Evolutionary conservation across 23 tunicate species (phyloP).

Genomic region (Ascidia mentula): DNA sequence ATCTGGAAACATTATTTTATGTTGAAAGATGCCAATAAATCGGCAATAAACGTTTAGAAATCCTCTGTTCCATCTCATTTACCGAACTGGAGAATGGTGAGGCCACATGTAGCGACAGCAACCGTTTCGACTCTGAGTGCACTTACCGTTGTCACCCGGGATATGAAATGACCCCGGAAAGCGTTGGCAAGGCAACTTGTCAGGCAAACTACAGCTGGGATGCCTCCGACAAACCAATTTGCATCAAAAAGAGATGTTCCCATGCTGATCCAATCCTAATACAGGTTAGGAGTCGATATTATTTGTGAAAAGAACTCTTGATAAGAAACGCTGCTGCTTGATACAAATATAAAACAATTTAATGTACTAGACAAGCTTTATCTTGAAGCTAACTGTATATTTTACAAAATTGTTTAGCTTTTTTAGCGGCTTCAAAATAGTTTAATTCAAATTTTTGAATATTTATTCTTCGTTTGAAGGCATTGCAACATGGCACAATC

Average conservation of each 20-base stretch:
- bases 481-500: constrained; percentile 16
- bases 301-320: no score
- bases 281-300: constrained; percentile 10
- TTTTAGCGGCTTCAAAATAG: no score
- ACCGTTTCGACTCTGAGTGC: constrained; percentile 66
- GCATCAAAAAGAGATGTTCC: constrained; percentile 32
- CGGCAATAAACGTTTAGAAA: no score
- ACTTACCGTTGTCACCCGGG: constrained; percentile 48
- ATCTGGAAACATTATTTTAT: no score
- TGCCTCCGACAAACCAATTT: constrained; percentile 22
- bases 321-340: no score
- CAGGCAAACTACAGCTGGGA: constrained; percentile 27
- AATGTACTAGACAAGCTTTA: no score
- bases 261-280: constrained; percentile 14
- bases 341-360: no score
- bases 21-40: no score
- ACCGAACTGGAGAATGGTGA: constrained; percentile 25
- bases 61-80: constrained; percentile 13
- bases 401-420: no score
- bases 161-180: constrained; percentile 20
- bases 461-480: no score
- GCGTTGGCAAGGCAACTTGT: constrained; percentile 15
- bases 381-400: no score
- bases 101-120: constrained; percentile 43
- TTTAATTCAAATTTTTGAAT: no score